These are phyloP conservation scores for Drosophila sp. DNA, from an alignment of 1,140 invertebrate genomes.

Conservation along the genomic window DNA sequence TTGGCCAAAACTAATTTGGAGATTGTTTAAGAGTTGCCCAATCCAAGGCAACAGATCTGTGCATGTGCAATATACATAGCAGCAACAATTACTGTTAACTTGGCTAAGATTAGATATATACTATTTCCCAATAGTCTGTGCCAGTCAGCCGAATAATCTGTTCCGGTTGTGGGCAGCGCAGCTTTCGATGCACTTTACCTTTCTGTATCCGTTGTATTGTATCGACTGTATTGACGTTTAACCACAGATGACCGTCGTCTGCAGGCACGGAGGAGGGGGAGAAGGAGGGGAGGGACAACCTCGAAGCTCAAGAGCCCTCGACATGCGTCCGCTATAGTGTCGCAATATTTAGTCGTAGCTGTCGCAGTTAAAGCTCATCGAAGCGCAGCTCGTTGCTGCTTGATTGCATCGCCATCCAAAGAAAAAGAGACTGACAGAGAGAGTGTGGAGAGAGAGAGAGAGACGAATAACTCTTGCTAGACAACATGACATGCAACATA, in stretches of 20 bases:
- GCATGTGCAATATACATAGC: not conserved
- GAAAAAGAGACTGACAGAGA: not conserved
- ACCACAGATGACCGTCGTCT: slow-evolving; percentile 37
- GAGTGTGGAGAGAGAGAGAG: not conserved
- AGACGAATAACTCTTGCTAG: slow-evolving; percentile 13
- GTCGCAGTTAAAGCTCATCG: slow-evolving; percentile 55
- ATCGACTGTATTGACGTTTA: slow-evolving; percentile 7
- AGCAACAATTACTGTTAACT: slow-evolving; percentile 3
- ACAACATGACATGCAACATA: slow-evolving; percentile 42
- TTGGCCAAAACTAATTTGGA: not conserved
- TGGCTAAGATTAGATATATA: slow-evolving; percentile 34
- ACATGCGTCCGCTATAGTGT: slow-evolving; percentile 59
- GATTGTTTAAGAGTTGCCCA: slow-evolving; percentile 19
- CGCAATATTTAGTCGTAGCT: slow-evolving; percentile 55
- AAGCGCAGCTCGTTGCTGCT: slow-evolving; percentile 65
- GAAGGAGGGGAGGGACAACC: slow-evolving; percentile 28
- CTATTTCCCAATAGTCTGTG: slow-evolving; percentile 58
- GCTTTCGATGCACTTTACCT: slow-evolving; percentile 50
- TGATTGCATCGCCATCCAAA: slow-evolving; percentile 55
- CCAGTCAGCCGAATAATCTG: slow-evolving; percentile 61
- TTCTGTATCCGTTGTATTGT: slow-evolving; percentile 16
- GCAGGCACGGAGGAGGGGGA: not conserved
- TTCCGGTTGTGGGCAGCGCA: slow-evolving; percentile 52
- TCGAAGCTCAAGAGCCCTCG: slow-evolving; percentile 51
- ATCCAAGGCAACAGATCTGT: slow-evolving; percentile 18